phyloP scores from a whole-genome alignment of 2,797 vertebrate genomes.

The Cyprinodon diabolis region DNA sequence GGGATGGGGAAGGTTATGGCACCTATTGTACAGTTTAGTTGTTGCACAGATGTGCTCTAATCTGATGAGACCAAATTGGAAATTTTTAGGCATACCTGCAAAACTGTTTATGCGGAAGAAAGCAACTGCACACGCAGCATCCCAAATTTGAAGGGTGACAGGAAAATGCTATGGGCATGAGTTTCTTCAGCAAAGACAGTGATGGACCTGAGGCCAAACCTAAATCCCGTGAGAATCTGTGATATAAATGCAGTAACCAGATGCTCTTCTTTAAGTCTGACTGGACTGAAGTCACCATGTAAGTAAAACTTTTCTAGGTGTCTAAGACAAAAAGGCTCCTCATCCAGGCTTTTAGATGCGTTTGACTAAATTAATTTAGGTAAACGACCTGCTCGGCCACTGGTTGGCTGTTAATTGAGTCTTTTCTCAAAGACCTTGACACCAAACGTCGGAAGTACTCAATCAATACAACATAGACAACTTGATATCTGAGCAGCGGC shows the following conservation, averaged over 20 bases:
- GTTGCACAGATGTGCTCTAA: not conserved
- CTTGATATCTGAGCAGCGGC: conserved; percentile 60
- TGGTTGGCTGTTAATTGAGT: conserved; percentile 49
- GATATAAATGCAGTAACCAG: too few species aligned
- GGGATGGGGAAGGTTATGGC: not conserved
- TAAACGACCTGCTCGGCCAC: conserved; percentile 20
- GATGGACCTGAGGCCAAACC: too few species aligned
- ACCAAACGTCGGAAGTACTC: conserved; percentile 55
- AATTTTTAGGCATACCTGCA: not conserved
- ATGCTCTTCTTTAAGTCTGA: too few species aligned
- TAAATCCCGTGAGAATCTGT: too few species aligned
- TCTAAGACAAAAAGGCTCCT: conserved; percentile 26
- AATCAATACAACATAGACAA: conserved; percentile 60
- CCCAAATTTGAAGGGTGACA: not conserved
- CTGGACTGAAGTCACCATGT: conserved; percentile 20
- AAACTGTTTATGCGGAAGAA: not conserved
- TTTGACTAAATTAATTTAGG: conserved; percentile 19
- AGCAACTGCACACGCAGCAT: not conserved
- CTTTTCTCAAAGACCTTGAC: conserved; percentile 43
- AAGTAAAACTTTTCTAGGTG: conserved; percentile 31
- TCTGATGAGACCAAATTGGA: not conserved
- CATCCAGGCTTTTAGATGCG: conserved; percentile 20
- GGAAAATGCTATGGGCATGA: not conserved
- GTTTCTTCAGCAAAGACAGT: not conserved
- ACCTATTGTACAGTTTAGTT: not conserved